Conservation (phyloP, 2,113 vertebrate species). For the Corythoichthys intestinalis region DNA sequence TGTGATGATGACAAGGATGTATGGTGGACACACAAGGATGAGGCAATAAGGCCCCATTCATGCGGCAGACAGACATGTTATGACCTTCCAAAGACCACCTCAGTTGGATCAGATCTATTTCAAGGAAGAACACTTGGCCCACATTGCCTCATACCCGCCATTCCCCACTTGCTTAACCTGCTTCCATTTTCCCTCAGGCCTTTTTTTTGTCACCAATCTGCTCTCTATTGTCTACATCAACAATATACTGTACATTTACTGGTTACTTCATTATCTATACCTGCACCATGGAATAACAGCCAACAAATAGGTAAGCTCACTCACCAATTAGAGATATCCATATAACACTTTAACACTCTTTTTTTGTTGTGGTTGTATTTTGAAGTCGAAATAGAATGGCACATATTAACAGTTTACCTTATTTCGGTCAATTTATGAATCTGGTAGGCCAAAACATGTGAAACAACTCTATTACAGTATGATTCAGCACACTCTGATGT, state of each 20-base stretch:
- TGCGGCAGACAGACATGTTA: slow-evolving; percentile 30
- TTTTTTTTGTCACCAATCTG: slow-evolving; percentile 29
- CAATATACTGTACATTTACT: slow-evolving; percentile 10
- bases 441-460: background rate
- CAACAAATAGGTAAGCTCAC: slow-evolving; percentile 11
- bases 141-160: slow-evolving; percentile 40
- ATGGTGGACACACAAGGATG: slow-evolving; percentile 2
- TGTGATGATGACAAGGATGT: background rate
- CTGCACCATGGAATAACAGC: slow-evolving; percentile 9
- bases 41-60: slow-evolving; percentile 20
- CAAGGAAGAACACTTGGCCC: slow-evolving; percentile 62
- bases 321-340: background rate
- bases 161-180: slow-evolving; percentile 14
- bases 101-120: slow-evolving; percentile 63
- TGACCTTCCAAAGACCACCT: slow-evolving; percentile 47
- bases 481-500: background rate
- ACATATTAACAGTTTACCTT: background rate
- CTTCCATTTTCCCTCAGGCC: slow-evolving; percentile 31
- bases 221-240: slow-evolving; percentile 15
- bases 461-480: background rate
- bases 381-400: background rate
- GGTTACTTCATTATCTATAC: background rate
- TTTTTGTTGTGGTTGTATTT: background rate
- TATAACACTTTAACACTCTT: background rate
- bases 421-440: background rate